Evolutionary conservation across 2,113 vertebrate genomes (phyloP).

Genomic region (Apus apus): DNA sequence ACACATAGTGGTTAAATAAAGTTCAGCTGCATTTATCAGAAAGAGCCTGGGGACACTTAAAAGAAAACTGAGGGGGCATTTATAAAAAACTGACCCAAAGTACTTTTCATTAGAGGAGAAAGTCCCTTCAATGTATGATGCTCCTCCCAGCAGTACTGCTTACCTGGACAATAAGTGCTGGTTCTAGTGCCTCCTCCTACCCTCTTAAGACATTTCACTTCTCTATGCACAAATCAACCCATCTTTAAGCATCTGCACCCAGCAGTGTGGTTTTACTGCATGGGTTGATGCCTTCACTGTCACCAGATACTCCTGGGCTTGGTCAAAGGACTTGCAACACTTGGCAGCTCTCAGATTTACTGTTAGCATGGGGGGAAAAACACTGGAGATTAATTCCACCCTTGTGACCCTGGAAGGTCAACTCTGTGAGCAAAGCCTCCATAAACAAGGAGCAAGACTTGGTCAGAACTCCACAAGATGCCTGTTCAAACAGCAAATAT

Average conservation of each 20-base stretch:
- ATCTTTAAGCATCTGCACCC: background rate
- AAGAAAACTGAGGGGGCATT: background rate
- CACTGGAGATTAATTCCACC: background rate
- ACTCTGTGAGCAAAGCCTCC: background rate
- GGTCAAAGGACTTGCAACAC: background rate
- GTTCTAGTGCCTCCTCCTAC: background rate
- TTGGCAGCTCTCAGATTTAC: background rate
- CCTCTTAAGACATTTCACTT: background rate
- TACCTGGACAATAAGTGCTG: background rate
- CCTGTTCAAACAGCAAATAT: background rate
- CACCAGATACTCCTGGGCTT: background rate
- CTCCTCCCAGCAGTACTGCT: background rate
- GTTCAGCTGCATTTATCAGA: background rate
- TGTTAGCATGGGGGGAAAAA: background rate
- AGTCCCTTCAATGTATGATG: background rate
- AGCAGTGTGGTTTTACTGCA: background rate
- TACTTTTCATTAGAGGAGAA: background rate
- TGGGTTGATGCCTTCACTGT: background rate
- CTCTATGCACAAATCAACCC: background rate
- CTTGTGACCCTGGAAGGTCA: background rate
- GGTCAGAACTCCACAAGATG: background rate
- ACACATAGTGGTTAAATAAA: background rate
- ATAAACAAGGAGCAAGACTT: background rate
- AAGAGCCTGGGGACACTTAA: background rate
- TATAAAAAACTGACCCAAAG: background rate